A percentile compares a stretch with the other conserved stretches of the same genome.
phyloP scores from a whole-genome alignment of 2,113 vertebrate species.

The Baryphthengus martii region DNA sequence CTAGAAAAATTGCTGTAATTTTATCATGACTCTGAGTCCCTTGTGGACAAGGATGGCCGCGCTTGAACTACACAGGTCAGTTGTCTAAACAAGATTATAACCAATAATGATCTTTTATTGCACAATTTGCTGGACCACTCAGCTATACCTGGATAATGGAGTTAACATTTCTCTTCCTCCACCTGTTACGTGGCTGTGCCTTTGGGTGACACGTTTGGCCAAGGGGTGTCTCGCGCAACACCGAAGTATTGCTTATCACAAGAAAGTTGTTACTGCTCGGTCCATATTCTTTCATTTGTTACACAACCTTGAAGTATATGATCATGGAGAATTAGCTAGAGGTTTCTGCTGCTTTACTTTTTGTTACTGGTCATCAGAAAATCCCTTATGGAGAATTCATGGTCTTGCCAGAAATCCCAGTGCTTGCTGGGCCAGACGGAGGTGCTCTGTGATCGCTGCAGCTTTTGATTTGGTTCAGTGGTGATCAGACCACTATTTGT shows the following conservation, averaged over 20 bases:
- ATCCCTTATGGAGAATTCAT: background rate
- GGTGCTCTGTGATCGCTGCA: background rate
- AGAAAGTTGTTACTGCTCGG: background rate
- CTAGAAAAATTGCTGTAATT: background rate
- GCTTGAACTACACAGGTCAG: background rate
- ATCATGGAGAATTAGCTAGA: background rate
- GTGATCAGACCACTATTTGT: background rate
- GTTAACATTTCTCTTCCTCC: background rate
- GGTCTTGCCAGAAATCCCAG: background rate
- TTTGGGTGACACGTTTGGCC: background rate
- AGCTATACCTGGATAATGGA: background rate
- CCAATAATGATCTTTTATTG: background rate
- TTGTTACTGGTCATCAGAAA: background rate
- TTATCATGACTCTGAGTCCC: background rate
- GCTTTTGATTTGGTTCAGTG: background rate
- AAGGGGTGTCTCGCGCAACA: background rate
- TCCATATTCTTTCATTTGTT: background rate
- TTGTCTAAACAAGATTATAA: background rate
- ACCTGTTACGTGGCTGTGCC: background rate
- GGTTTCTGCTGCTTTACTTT: background rate
- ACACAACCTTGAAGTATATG: background rate
- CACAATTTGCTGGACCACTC: background rate
- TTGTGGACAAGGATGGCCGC: background rate
- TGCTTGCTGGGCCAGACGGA: rapidly evolving
- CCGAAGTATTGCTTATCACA: background rate